phyloP scores from a whole-genome alignment of 2,888 invertebrate genomes.

The Ligdia adustata region DNA sequence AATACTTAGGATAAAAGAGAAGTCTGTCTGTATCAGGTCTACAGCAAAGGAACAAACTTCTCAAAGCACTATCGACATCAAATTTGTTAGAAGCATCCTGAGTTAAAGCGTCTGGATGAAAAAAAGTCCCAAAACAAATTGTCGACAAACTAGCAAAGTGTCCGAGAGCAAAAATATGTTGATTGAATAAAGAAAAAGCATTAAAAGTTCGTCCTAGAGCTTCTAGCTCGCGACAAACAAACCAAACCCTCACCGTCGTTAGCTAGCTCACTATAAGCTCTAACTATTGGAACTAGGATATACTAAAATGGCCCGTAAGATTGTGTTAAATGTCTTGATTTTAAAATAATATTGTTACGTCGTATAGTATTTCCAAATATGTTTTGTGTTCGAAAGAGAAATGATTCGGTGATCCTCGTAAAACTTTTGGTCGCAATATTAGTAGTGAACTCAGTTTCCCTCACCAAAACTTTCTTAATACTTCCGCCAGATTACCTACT shows the following conservation, averaged over 20 bases:
- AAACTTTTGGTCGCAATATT: constrained; percentile 75
- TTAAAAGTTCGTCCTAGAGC: constrained; percentile 75
- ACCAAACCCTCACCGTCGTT: no score
- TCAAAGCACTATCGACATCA: constrained; percentile 67
- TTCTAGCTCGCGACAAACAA: no score
- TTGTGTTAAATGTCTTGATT: no score
- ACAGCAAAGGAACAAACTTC: constrained; percentile 56
- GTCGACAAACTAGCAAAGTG: constrained; percentile 79
- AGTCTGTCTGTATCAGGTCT: constrained; percentile 65
- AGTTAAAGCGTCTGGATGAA: constrained; percentile 61
- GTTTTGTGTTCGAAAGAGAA: no score
- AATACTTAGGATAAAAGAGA: constrained; percentile 46
- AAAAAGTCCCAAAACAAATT: constrained; percentile 79
- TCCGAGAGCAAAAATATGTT: constrained; percentile 81
- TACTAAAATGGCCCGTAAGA: no score
- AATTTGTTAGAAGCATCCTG: constrained; percentile 67
- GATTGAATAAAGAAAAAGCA: constrained; percentile 83
- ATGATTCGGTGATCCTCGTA: constrained; percentile 55
- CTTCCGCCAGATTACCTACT: constrained; percentile 72
- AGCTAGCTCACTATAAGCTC: no score
- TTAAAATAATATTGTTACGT: no score
- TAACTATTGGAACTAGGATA: no score
- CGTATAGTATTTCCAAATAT: no score
- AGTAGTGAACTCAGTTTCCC: constrained; percentile 65
- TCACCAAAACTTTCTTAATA: constrained; percentile 78